These are phyloP conservation scores for Glaucomys volans DNA, from an alignment of 2,113 vertebrate species.

Conservation along the genomic window DNA sequence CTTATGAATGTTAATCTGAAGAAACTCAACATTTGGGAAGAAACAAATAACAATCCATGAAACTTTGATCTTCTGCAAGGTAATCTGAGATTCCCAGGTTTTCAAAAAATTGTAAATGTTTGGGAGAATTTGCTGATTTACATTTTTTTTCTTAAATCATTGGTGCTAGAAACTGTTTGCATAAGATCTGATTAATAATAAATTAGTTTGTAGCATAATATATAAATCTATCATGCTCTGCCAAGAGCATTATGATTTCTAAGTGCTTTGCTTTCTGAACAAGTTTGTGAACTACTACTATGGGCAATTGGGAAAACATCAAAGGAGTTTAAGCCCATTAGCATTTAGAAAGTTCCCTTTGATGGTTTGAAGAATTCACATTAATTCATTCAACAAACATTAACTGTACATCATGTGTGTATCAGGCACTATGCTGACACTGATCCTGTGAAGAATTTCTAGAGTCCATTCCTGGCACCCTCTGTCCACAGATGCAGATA, in stretches of 20 bases:
- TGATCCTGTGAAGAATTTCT: background rate
- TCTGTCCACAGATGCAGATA: background rate
- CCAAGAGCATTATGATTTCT: conserved; percentile 42
- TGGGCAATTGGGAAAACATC: background rate
- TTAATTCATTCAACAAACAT: conserved; percentile 39
- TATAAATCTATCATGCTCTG: background rate
- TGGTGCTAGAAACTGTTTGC: conserved; percentile 43
- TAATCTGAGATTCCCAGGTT: conserved; percentile 37
- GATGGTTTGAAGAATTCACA: conserved; percentile 26
- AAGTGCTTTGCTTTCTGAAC: conserved; percentile 37
- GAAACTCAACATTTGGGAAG: conserved; percentile 45
- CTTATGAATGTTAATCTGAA: conserved; percentile 47
- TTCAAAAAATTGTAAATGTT: background rate
- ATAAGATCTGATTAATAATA: conserved; percentile 42
- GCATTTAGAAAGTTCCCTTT: conserved; percentile 49
- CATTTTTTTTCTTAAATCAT: conserved; percentile 54
- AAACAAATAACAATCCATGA: conserved; percentile 21
- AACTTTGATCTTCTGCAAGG: conserved; percentile 51
- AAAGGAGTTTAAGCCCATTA: conserved; percentile 28
- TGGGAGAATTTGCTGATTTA: conserved; percentile 12
- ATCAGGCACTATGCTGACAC: background rate
- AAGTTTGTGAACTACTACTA: background rate
- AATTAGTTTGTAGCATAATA: background rate
- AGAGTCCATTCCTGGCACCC: background rate
- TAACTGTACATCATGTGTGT: background rate